Base-by-base conservation (phyloP, 2,888 invertebrate species). In the Tortricodes alternella region DNA sequence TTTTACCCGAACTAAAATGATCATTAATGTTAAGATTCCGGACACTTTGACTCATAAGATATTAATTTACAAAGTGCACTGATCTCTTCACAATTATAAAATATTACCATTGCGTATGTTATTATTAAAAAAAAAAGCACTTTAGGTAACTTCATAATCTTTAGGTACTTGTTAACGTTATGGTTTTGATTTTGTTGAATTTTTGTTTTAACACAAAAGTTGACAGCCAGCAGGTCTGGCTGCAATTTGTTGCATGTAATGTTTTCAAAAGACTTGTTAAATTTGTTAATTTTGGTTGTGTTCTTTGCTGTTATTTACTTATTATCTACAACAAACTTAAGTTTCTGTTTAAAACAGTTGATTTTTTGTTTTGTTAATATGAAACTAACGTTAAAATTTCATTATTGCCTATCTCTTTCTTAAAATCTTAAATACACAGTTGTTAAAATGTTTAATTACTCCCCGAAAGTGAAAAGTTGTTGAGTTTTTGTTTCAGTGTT, bases 91-190 rank as follows among this genome's bases (percentile, higher is more conserved):
- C 41, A 23, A 5, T 24, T 8, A 24, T 13, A 41, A 48, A 35
- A 21, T 24, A 55, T 48, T 29, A 24, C 13, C 9, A 18, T 18
- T n/a, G 5, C 9, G 34, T 34, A 48, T n/a, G n/a, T 48, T 48
- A 8, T 27, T 43, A 7, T 24, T 13, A 4, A 24, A 46, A 48
- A 34, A 23, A 11, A 41, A 41, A 32, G 19, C 11, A 53, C 46
- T 48, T 49, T 48, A n/a, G 34, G 39, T 48, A 39, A 48, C 53
- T 55, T 35, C 41, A 35, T 43, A 55, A 74, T 68, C 68, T 70
- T 70, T 68, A n/a, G n/a, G n/a, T n/a, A 61, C 37, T 57, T 59
- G 58, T 59, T 61, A 67, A 69, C 67, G 73, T 79, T 80, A 68
- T 63, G 67, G 68, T 78, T 78, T 69, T 66, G 66, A 41, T 37